Evolutionary conservation across 1,140 invertebrate species (phyloP).

Genomic region (Ceratitis capitata): DNA sequence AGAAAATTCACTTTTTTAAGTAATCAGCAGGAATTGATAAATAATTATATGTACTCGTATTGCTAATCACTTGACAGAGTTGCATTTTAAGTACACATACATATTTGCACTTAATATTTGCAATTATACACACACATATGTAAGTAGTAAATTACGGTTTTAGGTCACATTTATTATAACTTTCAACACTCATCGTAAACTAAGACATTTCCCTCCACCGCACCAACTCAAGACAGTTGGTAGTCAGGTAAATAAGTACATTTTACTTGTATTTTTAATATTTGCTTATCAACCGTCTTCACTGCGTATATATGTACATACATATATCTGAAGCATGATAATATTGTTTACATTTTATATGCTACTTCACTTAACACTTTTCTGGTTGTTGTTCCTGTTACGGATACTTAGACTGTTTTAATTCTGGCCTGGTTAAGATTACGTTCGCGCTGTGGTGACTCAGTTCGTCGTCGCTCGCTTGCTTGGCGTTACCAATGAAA

Average conservation of each 20-base stretch:
- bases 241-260: neutral
- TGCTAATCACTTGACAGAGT: too few relatives aligned
- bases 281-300: neutral
- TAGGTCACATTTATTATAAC: too few relatives aligned
- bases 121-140: too few relatives aligned
- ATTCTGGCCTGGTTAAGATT: neutral
- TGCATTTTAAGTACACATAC: too few relatives aligned
- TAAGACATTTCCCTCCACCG: neutral
- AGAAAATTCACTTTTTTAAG: too few relatives aligned
- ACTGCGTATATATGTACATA: neutral
- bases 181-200: too few relatives aligned
- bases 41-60: too few relatives aligned
- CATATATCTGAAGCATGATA: too few relatives aligned
- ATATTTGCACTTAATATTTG: too few relatives aligned
- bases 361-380: neutral
- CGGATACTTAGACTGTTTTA: neutral
- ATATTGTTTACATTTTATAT: conserved; percentile 1
- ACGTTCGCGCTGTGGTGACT: neutral
- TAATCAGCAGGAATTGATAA: too few relatives aligned
- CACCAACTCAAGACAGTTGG: neutral
- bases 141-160: too few relatives aligned
- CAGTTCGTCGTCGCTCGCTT: too few relatives aligned
- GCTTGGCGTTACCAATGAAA: neutral
- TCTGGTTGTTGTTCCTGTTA: neutral
- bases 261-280: neutral